phyloP scores from a whole-genome alignment of 2,113 vertebrate genomes.

The Melanocharis versteri region DNA sequence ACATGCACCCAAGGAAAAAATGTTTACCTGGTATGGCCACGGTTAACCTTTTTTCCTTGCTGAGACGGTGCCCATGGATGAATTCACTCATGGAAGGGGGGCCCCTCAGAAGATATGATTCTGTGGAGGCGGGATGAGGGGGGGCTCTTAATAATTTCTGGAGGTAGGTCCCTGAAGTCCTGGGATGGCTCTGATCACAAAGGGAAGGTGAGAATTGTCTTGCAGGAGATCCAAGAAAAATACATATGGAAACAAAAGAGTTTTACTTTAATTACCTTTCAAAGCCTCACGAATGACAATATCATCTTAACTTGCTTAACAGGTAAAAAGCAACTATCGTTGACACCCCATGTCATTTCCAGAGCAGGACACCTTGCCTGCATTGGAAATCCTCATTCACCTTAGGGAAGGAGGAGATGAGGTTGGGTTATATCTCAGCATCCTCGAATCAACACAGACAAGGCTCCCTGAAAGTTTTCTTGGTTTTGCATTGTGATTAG shows the following conservation, averaged over 20 bases:
- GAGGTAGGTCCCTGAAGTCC: slow-evolving; percentile 81
- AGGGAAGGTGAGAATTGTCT: slow-evolving; percentile 86
- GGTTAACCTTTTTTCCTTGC: slow-evolving; percentile 84
- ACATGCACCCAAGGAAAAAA: slow-evolving; percentile 83
- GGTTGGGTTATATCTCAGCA: neutral
- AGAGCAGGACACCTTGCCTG: slow-evolving; percentile 30
- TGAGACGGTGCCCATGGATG: slow-evolving; percentile 81
- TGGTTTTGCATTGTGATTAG: slow-evolving; percentile 22
- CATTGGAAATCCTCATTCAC: slow-evolving; percentile 36
- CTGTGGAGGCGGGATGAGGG: slow-evolving; percentile 79
- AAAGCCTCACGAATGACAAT: slow-evolving; percentile 69
- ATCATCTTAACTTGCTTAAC: slow-evolving; percentile 63
- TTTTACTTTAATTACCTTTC: slow-evolving; percentile 83
- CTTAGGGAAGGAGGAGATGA: slow-evolving; percentile 33
- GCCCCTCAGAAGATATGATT: slow-evolving; percentile 79
- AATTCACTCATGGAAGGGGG: slow-evolving; percentile 81
- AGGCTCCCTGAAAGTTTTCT: neutral
- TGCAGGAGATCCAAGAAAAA: slow-evolving; percentile 85
- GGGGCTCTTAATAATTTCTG: slow-evolving; percentile 81
- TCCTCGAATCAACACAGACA: neutral
- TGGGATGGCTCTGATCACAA: slow-evolving; percentile 85
- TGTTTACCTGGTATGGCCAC: slow-evolving; percentile 83
- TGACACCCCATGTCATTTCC: slow-evolving; percentile 38
- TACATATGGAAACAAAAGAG: slow-evolving; percentile 83
- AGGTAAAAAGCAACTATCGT: slow-evolving; percentile 28